Evolutionary conservation across 1,140 invertebrate species (phyloP), one percentile per base, ranked within the genome.

Genomic region (Hypsibius dujardini): DNA sequence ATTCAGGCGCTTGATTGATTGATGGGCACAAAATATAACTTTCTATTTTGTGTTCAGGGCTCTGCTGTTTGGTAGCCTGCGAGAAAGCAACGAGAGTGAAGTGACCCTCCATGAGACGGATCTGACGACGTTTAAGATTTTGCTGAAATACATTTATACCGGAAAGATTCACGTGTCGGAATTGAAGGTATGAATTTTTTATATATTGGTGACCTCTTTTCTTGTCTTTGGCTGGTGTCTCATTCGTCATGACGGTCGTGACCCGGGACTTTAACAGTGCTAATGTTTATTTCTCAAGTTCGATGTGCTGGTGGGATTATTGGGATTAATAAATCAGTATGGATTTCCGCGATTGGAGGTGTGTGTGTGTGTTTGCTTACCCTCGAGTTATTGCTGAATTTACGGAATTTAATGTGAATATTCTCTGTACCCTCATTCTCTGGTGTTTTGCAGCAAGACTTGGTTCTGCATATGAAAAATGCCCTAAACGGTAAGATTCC

Each of bases 71-170:
- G 92, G 93, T 60, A 94, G 95, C 15, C 84, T 98, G 81, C 85
- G 86, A 74, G 95, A 98, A 81, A 87, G 90, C 0, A 85, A 84
- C 71, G 80, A 87, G 77, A 81, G 83, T 47, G 89, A 93, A 82
- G 90, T 98, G 72, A 86, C 88, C 75, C 77, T 98, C 28, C 86
- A 88, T 77, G 88, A 87, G 74, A 86, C 92, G 47, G 88, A 88
- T n/a, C 79, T 93, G 42, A 84, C 86, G 72, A 89, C 92, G 40
- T 98, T 98, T 76, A 90, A 90, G 79, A 85, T 86, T 69, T 81
- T 98, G 0, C 81, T 98, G 0, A 87, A 90, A 76, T 98, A 98
- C 81, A 92, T 98, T 69, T 98, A 98, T 78, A 93, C 90, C 72
- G 90, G 90, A 50, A 86, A 86, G 74, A 87, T 97, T 83, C 87